phyloP scores from a whole-genome alignment of 2,888 invertebrate genomes.

The Melanostoma mellinum region DNA sequence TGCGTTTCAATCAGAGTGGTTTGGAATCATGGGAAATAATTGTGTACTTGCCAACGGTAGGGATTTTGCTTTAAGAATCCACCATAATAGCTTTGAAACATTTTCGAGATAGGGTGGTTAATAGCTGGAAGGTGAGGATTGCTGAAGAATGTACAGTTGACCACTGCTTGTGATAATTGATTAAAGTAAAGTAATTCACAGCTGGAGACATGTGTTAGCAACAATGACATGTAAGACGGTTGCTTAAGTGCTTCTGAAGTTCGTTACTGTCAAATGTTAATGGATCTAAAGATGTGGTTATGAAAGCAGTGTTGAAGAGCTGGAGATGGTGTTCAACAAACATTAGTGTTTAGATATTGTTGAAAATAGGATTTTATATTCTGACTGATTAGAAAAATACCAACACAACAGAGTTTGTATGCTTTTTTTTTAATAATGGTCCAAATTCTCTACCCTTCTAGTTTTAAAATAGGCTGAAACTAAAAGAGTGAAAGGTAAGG shows the following conservation, averaged over 20 bases:
- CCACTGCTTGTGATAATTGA: neutral
- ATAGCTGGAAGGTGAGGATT: neutral
- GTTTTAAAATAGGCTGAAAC: no score
- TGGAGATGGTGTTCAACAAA: no score
- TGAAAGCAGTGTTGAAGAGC: no score
- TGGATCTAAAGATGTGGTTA: neutral
- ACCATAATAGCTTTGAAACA: neutral
- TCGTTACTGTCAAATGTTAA: neutral
- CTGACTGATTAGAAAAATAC: no score
- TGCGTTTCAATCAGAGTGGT: slow-evolving; percentile 17
- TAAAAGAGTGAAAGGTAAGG: no score
- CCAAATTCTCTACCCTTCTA: no score
- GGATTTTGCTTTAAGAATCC: neutral
- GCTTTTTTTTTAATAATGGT: no score
- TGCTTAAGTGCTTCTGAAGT: slow-evolving; percentile 39
- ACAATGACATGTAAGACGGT: slow-evolving; percentile 49
- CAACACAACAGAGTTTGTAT: no score
- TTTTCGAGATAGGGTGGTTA: neutral
- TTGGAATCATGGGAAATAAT: slow-evolving; percentile 20
- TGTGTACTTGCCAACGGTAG: neutral
- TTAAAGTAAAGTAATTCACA: neutral
- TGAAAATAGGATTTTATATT: no score
- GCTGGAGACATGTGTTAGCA: slow-evolving; percentile 41
- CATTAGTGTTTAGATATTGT: no score
- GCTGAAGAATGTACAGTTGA: neutral